Evolutionary conservation across 2,113 vertebrate genomes (phyloP), one percentile per base, ranked within the genome.

Genomic region (Bettongia penicillata): DNA sequence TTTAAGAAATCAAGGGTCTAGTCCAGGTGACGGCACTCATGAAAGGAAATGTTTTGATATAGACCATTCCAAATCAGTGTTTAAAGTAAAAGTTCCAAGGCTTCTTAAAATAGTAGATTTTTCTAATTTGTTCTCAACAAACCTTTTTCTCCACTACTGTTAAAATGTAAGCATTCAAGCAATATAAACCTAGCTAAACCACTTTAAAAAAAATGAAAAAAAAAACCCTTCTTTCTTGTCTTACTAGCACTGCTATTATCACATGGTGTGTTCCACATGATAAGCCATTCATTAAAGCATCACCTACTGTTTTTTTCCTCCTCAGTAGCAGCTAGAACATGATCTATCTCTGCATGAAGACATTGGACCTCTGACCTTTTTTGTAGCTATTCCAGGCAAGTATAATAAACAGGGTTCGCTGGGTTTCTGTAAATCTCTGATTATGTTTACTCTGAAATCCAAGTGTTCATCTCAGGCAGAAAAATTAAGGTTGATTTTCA

Each of bases 201-300:
- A 89, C 97, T 98, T 98, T 96, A 92, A 48, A 84, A 49, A 23
- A 53, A 28, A 84, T 22, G 68, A 12, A 37, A 43, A 43, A 51
- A 48, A 53, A 43, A 94, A 52, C 28, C 89, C 96, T 98, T 98
- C 98, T 98, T 98, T 97, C 98, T 98, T 98, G 94, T 97, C 98
- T 98, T 98, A 98, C 96, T 98, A 98, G 98, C 98, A 97, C 98
- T 98, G 98, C 98, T 99, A 99, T 99, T 99, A 99, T 99, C 98
- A 98, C 99, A 99, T 98, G 98, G 98, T 99, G 98, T 99, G 98
- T 99, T 99, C 98, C 99, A 98, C 98, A 99, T 99, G 99, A 99
- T 99, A 99, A 99, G 98, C 99, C 98, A 99, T 99, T 99, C 99
- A 99, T 99, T 99, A 99, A 99, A 99, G 98, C 98, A 98, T 99